Conservation (phyloP, 2,113 vertebrate genomes). For the Pelmatolapia mariae region DNA sequence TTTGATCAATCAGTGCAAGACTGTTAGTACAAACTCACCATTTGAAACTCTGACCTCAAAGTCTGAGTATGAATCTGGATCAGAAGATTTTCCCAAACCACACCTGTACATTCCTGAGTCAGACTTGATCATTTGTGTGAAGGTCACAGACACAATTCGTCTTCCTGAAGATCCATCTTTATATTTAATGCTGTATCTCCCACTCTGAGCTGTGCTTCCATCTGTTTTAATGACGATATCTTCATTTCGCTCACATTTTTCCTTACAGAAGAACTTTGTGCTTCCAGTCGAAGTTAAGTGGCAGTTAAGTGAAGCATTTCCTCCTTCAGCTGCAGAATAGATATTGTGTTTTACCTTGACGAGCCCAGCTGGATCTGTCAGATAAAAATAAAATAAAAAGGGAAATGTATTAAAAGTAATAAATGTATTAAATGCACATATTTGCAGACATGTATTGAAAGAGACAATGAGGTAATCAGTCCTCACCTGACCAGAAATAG, state of each 20-base stretch:
- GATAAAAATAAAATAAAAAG: too few relatives aligned
- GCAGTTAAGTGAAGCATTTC: background rate
- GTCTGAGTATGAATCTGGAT: fast-evolving
- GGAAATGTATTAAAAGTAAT: too few relatives aligned
- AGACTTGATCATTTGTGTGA: background rate
- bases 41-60: background rate
- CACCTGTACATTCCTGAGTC: background rate
- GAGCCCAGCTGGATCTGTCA: background rate
- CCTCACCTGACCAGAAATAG: background rate
- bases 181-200: fast-evolving
- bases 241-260: fast-evolving
- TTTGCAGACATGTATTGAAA: background rate
- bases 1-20: too few relatives aligned
- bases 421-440: fast-evolving
- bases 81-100: fast-evolving
- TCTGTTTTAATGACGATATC: background rate
- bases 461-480: background rate
- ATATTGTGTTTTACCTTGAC: fast-evolving
- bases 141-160: background rate
- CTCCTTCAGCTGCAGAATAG: fast-evolving
- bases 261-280: background rate
- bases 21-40: fast-evolving
- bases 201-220: background rate
- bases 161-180: background rate
- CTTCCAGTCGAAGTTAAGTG: fast-evolving